Base-by-base conservation (phyloP, 2,797 vertebrate genomes). In the Pempheris klunzingeri region DNA sequence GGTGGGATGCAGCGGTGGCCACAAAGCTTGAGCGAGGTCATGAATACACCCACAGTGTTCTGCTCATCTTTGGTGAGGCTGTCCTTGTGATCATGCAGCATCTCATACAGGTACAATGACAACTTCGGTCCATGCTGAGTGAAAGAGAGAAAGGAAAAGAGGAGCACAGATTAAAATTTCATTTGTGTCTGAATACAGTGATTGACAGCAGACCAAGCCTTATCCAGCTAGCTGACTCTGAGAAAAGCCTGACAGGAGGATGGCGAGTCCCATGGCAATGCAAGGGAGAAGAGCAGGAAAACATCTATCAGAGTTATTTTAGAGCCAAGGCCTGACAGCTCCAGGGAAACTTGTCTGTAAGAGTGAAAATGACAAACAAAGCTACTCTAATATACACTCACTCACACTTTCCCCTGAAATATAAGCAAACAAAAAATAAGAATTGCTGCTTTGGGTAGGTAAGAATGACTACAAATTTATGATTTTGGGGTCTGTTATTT, bases 41-140 rank as follows among this genome's bases (percentile, higher is more conserved):
- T 93, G 66, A 99, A 96, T 13, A 93, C 85, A 59, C 93, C 95
- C 13, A 94, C 96, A 28, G 94, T 77, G 8, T 53, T 88, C 84
- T 95, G 95, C 50, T 99, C 95, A 32, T 98, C 97, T 87, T 94
- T 95, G 74, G 91, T 96, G 84, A 99, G 91, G 71, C 92, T 89
- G 69, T 96, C 95, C 4, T 92, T 95, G 92, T 99, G 97, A 83
- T 96, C 95, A 20, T 96, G 95, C 64, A 98, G 92, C 94, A 99
- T 90, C 80, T 99, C 97, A 32, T 96, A 97, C 61, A 99, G 94
- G 87, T 98, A 99, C 3, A 99, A 93, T 4, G 94, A 96, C 91
- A 99, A 85, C 88, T 99, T 99, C 49, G 97, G 96, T 34, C 98
- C 98, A 34, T 99, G 98, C 98, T 99, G 85, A 71, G 44, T 15